These are phyloP conservation scores for Sinocyclocheilus anshuiensis DNA, from an alignment of 2,113 vertebrate genomes.

Conservation along the genomic window DNA sequence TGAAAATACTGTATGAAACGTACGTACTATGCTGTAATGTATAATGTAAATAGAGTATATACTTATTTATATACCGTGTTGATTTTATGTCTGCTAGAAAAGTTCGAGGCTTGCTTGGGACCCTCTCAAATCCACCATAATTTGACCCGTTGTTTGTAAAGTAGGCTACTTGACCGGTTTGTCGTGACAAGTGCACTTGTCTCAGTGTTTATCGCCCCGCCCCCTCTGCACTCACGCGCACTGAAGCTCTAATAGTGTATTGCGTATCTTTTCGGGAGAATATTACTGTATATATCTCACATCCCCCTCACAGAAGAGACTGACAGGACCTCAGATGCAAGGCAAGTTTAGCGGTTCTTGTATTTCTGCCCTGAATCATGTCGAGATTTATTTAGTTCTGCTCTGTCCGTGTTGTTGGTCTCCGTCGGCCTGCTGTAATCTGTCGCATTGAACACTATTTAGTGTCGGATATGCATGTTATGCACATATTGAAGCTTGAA, in stretches of 20 bases:
- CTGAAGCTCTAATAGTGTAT: not conserved
- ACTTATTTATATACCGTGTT: not conserved
- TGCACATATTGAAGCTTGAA: not conserved
- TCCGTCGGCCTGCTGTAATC: conserved; percentile 31
- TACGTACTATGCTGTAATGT: no score
- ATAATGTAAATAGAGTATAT: no score
- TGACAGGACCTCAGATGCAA: not conserved
- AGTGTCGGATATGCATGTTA: not conserved
- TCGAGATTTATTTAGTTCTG: not conserved
- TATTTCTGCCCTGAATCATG: not conserved
- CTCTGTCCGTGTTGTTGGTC: not conserved
- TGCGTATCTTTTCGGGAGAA: not conserved
- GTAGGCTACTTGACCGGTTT: not conserved
- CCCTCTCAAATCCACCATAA: not conserved
- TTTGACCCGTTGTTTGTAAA: not conserved
- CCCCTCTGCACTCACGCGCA: not conserved
- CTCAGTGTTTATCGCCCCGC: conserved; percentile 5
- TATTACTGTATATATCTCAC: not conserved
- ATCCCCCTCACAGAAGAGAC: conserved; percentile 5
- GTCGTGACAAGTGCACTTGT: conserved; percentile 11
- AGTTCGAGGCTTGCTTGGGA: not conserved
- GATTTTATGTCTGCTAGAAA: not conserved
- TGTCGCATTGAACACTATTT: not conserved
- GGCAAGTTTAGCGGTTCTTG: conserved; percentile 10
- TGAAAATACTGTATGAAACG: not conserved